A percentile compares a stretch with the other conserved stretches of the same genome.
Evolutionary conservation across 2,113 vertebrate species (phyloP).

Genomic region (Emydura subglobosa): DNA sequence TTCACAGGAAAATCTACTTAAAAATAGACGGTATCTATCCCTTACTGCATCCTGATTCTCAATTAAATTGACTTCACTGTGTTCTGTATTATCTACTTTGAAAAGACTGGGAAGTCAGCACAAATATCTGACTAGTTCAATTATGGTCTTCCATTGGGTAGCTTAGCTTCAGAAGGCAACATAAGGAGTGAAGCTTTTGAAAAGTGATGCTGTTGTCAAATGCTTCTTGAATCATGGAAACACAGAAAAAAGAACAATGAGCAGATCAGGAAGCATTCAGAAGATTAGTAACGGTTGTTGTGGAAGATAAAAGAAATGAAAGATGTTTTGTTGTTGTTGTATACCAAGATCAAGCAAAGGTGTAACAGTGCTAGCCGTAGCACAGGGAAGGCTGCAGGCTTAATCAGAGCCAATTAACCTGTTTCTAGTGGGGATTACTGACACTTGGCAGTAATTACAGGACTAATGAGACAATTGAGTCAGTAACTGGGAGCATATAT

Average conservation of each 20-base stretch:
- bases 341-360: not conserved
- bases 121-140: not conserved
- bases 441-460: too few species aligned
- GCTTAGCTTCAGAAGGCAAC: not conserved
- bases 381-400: not conserved
- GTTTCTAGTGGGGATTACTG: not conserved
- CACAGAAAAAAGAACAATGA: not conserved
- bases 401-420: not conserved
- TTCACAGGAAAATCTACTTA: not conserved
- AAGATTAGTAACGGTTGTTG: not conserved
- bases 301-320: not conserved
- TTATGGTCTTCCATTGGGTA: not conserved
- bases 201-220: not conserved
- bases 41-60: not conserved
- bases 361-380: not conserved
- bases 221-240: not conserved
- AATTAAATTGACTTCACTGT: not conserved
- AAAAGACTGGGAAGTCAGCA: not conserved
- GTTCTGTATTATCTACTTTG: not conserved
- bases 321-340: not conserved
- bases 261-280: not conserved
- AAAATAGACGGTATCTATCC: not conserved
- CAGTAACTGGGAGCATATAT: not conserved
- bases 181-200: not conserved
- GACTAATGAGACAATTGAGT: too few species aligned